Evolutionary conservation across 1,140 invertebrate genomes (phyloP).

Genomic region (Carposina sasakii): DNA sequence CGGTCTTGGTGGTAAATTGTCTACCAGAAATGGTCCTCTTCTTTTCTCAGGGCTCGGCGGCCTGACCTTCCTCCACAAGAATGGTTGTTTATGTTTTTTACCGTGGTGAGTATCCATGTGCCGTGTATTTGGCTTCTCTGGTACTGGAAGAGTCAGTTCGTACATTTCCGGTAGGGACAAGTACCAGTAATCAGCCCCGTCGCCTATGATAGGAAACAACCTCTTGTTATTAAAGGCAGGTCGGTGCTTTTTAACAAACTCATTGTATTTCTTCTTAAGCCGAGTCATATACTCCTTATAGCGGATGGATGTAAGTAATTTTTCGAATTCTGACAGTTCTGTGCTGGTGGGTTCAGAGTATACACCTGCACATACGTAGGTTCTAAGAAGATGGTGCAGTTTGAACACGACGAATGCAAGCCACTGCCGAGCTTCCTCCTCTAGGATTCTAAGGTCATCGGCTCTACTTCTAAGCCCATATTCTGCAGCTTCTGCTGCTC

Average conservation of each 20-base stretch:
- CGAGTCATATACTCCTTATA: conserved; percentile 65
- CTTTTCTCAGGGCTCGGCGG: conserved; percentile 23
- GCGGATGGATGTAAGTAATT: conserved; percentile 58
- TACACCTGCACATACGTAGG: conserved; percentile 53
- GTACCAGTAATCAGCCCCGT: conserved; percentile 65
- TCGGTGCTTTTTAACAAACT: conserved; percentile 52
- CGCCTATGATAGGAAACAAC: conserved; percentile 62
- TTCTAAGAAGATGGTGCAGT: conserved; percentile 65
- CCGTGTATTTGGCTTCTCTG: conserved; percentile 33
- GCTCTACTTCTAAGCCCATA: conserved; percentile 52
- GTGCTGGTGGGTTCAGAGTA: conserved; percentile 52
- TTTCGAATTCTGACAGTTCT: conserved; percentile 62
- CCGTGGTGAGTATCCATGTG: conserved; percentile 45
- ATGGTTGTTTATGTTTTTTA: conserved; percentile 46
- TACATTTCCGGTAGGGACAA: conserved; percentile 63
- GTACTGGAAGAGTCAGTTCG: conserved; percentile 38
- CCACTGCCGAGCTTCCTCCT: conserved; percentile 61
- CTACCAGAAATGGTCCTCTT: conserved; percentile 44
- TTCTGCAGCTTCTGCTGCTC: conserved; percentile 50
- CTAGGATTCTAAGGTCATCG: conserved; percentile 53
- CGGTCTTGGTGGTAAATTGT: conserved; percentile 11
- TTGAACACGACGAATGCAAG: conserved; percentile 67
- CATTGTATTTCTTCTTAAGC: conserved; percentile 58
- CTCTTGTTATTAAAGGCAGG: conserved; percentile 52
- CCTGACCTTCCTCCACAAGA: conserved; percentile 49